Percentiles rank a stretch among this genome's conserved stretches.
Evolutionary conservation across 2,888 invertebrate species (phyloP).

Genomic region (Morpho deidamia): DNA sequence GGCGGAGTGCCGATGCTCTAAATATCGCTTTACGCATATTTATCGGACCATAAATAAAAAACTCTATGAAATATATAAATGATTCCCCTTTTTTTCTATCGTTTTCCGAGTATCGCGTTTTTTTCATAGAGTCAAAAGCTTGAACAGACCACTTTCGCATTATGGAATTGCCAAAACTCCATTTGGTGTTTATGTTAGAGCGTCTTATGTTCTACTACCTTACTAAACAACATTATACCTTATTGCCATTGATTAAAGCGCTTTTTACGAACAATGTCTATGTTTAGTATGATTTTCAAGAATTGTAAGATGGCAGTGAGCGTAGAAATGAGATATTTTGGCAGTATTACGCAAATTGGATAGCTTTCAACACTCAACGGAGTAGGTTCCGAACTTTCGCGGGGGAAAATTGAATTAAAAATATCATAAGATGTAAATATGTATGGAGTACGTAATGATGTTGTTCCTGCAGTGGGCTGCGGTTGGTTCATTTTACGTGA

Average conservation of each 20-base stretch:
- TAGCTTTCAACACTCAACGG: conserved; percentile 79
- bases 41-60: conserved; percentile 74
- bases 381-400: conserved; percentile 77
- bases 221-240: conserved; percentile 28
- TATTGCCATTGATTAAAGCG: conserved; percentile 26
- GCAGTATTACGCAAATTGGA: conserved; percentile 79
- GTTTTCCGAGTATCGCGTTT: conserved; percentile 69
- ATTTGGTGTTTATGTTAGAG: conserved; percentile 46
- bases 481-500: conserved; percentile 18
- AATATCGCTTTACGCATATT: conserved; percentile 73
- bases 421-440: conserved; percentile 76
- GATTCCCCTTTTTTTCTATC: conserved; percentile 70
- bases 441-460: conserved; percentile 70
- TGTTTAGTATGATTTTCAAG: conserved; percentile 37
- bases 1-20: conserved; percentile 72
- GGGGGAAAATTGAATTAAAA: conserved; percentile 77
- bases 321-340: conserved; percentile 79
- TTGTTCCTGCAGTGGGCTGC: conserved; percentile 41
- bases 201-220: conserved; percentile 30
- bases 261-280: conserved; percentile 26
- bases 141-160: conserved; percentile 78
- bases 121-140: conserved; percentile 79
- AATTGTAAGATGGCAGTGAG: conserved; percentile 49
- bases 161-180: conserved; percentile 79
- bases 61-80: conserved; percentile 77